These are phyloP conservation scores for Homarus americanus DNA, from an alignment of 1,140 invertebrate genomes.

Conservation along the genomic window DNA sequence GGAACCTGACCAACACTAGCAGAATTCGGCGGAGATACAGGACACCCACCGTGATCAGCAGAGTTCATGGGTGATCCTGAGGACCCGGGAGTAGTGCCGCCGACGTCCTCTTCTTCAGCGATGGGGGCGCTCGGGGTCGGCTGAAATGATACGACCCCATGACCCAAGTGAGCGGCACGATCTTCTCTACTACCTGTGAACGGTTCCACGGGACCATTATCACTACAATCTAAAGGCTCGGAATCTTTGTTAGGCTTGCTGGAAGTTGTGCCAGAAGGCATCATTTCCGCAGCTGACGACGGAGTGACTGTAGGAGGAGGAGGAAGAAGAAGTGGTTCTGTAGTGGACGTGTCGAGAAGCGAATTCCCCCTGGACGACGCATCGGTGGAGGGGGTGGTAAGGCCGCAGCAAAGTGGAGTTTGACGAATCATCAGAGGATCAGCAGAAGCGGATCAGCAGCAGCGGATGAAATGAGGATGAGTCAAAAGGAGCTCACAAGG, in stretches of 20 bases:
- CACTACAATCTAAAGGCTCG: not conserved
- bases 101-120: conserved; percentile 43
- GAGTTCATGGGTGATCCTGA: not conserved
- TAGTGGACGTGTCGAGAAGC: not conserved
- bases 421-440: not conserved
- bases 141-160: not conserved
- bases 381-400: not conserved
- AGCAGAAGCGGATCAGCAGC: too few species aligned
- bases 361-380: not conserved
- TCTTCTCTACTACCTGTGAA: not conserved
- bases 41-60: not conserved
- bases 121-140: conserved; percentile 22
- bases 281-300: not conserved
- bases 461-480: not conserved
- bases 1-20: not conserved
- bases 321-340: not conserved
- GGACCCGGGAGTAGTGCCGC: conserved; percentile 16
- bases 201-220: not conserved
- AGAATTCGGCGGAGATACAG: not conserved
- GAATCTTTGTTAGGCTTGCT: not conserved
- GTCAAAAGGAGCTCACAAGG: not conserved
- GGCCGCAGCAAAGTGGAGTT: not conserved
- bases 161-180: not conserved
- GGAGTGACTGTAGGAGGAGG: not conserved
- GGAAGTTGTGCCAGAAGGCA: too few species aligned